Conservation (phyloP, 2,797 vertebrate genomes). For the Hydrocynus forskahlii region DNA sequence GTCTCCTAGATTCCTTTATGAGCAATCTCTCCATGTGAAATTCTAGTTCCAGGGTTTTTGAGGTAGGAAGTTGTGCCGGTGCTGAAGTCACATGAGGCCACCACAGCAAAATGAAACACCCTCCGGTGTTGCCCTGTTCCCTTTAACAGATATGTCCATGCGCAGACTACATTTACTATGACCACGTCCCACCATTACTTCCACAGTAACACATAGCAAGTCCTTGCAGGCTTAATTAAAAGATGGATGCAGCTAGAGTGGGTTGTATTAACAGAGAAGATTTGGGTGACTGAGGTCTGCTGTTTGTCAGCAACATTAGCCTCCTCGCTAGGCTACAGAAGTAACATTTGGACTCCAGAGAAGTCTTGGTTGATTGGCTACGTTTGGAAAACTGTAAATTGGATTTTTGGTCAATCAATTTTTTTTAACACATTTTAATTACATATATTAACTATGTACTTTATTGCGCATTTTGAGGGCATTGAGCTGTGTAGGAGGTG, state of each 20-base stretch:
- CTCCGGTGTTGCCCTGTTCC: slow-evolving; percentile 13
- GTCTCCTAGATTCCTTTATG: slow-evolving; percentile 40
- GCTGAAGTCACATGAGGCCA: not conserved
- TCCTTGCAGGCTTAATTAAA: too few species aligned
- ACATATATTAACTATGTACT: slow-evolving; percentile 15
- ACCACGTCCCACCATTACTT: not conserved
- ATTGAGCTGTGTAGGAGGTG: not conserved
- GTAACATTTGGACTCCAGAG: not conserved
- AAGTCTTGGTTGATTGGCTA: too few species aligned
- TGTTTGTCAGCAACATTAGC: too few species aligned
- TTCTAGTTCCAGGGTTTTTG: slow-evolving; percentile 36
- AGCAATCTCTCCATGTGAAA: slow-evolving; percentile 46
- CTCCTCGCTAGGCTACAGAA: too few species aligned
- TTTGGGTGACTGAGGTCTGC: too few species aligned
- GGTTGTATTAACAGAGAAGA: too few species aligned
- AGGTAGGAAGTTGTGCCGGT: too few species aligned
- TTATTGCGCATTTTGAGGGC: slow-evolving; percentile 2
- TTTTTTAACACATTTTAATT: not conserved
- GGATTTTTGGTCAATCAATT: too few species aligned
- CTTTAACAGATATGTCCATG: not conserved
- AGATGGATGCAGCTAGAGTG: too few species aligned
- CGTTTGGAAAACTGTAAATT: too few species aligned
- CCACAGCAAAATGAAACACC: not conserved
- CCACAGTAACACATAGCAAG: too few species aligned
- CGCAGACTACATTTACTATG: not conserved